Evolutionary conservation across 2,113 vertebrate genomes (phyloP), one percentile per base, ranked within the genome.

Genomic region (Pollimyrus isidori): DNA sequence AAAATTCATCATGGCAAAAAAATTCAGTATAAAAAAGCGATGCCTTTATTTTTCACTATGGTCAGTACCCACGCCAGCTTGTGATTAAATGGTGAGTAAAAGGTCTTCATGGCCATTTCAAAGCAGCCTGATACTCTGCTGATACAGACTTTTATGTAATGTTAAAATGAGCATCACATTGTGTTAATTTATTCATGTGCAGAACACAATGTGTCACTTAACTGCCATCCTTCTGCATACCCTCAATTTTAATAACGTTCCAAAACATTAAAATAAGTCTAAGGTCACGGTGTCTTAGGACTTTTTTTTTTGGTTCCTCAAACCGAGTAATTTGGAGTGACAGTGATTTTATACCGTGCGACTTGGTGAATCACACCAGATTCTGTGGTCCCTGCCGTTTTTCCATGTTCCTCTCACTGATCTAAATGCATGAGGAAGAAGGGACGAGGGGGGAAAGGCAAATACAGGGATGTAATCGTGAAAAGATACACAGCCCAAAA

Each of bases 401-500:
- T 53, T 10, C 26, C 50, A 53, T 35, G 50, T 87, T 87, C 19
- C 46, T 52, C 10, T n/a, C 49, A 53, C 46, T 30, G n/a, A 19
- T 87, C 50, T 26, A 53, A 53, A 50, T 35, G 35, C 17, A 80
- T 19, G 35, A 80, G 9, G 30, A 39, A 39, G n/a, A 39, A 35
- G 26, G 0, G 21, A 4, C 5, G 50, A 39, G 15, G 15, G 15
- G 50, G 15, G 5, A 35, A 26, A 15, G 46, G 21, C 85, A 52
- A 53, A 87, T 35, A 35, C 39, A 48, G 82, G 30, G 19, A 13
- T 15, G 10, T 39, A 56, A 11, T 87, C 88, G 90, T 90, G 91
- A 91, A 93, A 92, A 91, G 53, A 90, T 92, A 91, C 92, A 92
- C 91, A 83, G 45, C 48, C 86, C 39, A 45, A 85, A 62, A 69